Base-by-base conservation (phyloP, 2,797 vertebrate species). In the Melopsittacus undulatus region DNA sequence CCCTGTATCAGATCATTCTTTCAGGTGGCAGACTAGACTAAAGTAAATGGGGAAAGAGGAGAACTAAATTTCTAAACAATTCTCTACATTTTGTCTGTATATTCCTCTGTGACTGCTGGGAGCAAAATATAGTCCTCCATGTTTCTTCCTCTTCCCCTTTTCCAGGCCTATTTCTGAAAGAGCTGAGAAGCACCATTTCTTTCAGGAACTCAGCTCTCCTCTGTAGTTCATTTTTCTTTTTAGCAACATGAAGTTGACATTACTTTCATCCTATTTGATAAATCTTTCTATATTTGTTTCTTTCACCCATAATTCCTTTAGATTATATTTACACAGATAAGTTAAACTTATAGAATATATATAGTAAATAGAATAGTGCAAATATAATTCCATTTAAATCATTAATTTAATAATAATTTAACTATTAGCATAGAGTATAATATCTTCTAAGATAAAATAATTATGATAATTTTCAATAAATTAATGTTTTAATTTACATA, bases 11-110 rank as follows among this genome's bases (percentile, higher is more conserved):
- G n/a, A 24, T n/a, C 4, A 12, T 49, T 70, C 26, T 34, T 72
- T 56, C 59, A 56, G 1, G 2, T 0, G 4, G 9, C 5, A 52
- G 74, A n/a, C 2, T 22, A 46, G 11, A 8, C 18, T 48, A 30
- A 66, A 32, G 8, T 30, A 57, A 13, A 36, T 26, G 5, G 22
- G 7, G 14, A 5, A 67, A 57, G 16, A 57, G 12, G 7, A 79
- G 10, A 89, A 52, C 9, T 73, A 34, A 9, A n/a, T 67, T 90
- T 85, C 49, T 59, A 24, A 19, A 43, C 6, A 46, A 14, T 45
- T 59, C 1, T 38, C 5, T 72, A 8, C 5, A 30, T 42, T 49
- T 62, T 79, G 2, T 67, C 17, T 59, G 11, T 38, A 2, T 79
- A 16, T 20, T 42, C 5, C 8, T 59, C 32, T 15, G 4, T 48